Conservation (phyloP, 2,888 invertebrate genomes). For the Leptopilina syphax region DNA sequence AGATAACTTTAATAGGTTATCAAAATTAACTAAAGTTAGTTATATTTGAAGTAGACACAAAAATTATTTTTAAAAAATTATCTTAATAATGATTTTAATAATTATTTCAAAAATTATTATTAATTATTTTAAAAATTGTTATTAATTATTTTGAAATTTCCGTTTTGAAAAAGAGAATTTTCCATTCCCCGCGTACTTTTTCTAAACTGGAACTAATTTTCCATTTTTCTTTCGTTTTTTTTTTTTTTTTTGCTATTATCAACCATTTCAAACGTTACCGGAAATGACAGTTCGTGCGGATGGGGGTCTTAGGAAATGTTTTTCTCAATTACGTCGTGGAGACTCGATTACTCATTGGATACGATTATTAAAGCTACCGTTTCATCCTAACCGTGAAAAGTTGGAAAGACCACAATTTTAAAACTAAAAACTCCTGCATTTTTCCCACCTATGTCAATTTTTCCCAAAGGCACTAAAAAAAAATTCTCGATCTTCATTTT, state of each 20-base stretch:
- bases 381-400: conserved; percentile 22
- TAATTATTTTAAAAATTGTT: too few relatives aligned
- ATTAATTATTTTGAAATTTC: too few relatives aligned
- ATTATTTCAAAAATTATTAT: too few relatives aligned
- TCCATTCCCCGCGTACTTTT: conserved; percentile 2
- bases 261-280: conserved; percentile 16
- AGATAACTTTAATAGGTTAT: too few relatives aligned
- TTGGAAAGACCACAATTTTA: background rate
- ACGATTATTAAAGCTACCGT: conserved; percentile 28
- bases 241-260: background rate
- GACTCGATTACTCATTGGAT: conserved; percentile 29
- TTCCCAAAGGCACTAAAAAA: background rate
- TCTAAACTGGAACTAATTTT: conserved; percentile 20
- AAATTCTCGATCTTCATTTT: too few relatives aligned
- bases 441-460: background rate
- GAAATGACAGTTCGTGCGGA: conserved; percentile 28
- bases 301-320: conserved; percentile 34
- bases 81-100: too few relatives aligned
- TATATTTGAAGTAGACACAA: too few relatives aligned
- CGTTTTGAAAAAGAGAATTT: background rate
- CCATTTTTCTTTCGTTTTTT: background rate
- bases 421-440: background rate
- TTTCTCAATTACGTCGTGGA: conserved; percentile 28
- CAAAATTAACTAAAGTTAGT: too few relatives aligned
- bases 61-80: too few relatives aligned